Percentiles rank a stretch among this genome's conserved stretches.
Conservation (phyloP, 2,888 invertebrate genomes). For the Miltochrista miniata region DNA sequence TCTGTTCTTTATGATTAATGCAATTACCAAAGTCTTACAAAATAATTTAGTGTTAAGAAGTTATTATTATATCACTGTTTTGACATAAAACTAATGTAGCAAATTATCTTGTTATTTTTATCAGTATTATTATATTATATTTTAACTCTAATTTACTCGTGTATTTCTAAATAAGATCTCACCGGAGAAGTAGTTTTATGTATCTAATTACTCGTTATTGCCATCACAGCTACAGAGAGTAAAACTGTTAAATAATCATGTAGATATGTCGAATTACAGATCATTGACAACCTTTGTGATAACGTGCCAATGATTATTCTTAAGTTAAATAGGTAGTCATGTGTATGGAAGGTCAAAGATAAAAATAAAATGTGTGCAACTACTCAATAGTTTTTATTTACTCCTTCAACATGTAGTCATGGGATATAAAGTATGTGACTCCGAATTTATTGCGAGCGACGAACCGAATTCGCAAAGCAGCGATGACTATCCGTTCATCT, state of each 20-base stretch:
- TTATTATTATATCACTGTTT: conserved; percentile 13
- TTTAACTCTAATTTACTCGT: conserved; percentile 22
- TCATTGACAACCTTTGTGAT: conserved; percentile 83
- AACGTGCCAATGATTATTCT: conserved; percentile 82
- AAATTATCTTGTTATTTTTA: conserved; percentile 28
- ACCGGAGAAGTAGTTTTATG: conserved; percentile 38
- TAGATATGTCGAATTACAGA: conserved; percentile 41
- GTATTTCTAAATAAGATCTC: conserved; percentile 37
- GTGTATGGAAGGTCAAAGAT: conserved; percentile 41
- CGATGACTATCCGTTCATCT: background rate
- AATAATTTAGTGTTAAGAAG: conserved; percentile 27
- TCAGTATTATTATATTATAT: conserved; percentile 39
- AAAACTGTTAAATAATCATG: conserved; percentile 33
- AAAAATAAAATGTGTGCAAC: conserved; percentile 47
- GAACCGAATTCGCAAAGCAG: background rate
- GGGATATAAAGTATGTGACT: too few species aligned
- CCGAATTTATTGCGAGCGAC: background rate
- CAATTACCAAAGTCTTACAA: conserved; percentile 52
- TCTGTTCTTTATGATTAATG: conserved; percentile 2
- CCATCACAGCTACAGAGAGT: conserved; percentile 42
- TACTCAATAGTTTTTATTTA: conserved; percentile 16
- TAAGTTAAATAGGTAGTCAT: conserved; percentile 50
- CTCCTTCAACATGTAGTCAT: conserved; percentile 1
- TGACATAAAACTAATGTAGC: conserved; percentile 11
- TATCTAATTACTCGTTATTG: conserved; percentile 39